Conservation (phyloP, 2,113 vertebrate species). For the Tringa solitaria region DNA sequence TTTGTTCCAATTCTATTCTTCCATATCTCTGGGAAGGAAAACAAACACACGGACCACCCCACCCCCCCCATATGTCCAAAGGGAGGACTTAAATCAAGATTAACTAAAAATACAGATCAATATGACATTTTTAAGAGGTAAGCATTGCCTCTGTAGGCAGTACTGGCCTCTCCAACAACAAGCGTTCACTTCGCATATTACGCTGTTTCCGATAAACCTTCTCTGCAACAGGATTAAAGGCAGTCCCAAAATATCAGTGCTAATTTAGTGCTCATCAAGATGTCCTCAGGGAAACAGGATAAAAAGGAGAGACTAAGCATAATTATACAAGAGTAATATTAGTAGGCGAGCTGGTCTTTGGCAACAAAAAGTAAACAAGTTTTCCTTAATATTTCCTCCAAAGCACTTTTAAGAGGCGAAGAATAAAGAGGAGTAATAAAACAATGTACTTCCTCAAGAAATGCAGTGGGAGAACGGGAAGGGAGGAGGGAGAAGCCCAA, state of each 20-base stretch:
- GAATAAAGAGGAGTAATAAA: background rate
- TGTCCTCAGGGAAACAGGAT: constrained; percentile 50
- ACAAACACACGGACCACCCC: background rate
- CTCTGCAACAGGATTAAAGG: constrained; percentile 53
- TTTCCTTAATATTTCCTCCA: background rate
- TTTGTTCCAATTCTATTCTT: background rate
- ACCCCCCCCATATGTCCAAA: background rate
- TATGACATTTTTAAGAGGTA: background rate
- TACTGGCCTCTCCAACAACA: background rate
- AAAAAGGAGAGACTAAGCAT: constrained; percentile 46
- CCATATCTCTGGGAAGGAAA: rapidly evolving
- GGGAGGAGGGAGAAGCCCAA: background rate
- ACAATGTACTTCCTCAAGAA: background rate
- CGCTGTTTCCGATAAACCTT: background rate
- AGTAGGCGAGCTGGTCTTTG: background rate
- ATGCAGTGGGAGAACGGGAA: background rate
- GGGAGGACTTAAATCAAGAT: background rate
- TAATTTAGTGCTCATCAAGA: constrained; percentile 58
- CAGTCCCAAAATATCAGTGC: constrained; percentile 54
- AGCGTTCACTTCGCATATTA: background rate
- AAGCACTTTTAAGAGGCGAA: background rate
- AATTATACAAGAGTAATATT: constrained; percentile 10
- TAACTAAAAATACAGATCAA: background rate
- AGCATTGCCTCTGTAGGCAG: background rate
- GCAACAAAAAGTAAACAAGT: background rate